Base-by-base conservation (phyloP, 2,888 invertebrate species). In the Syrista parreyssii region DNA sequence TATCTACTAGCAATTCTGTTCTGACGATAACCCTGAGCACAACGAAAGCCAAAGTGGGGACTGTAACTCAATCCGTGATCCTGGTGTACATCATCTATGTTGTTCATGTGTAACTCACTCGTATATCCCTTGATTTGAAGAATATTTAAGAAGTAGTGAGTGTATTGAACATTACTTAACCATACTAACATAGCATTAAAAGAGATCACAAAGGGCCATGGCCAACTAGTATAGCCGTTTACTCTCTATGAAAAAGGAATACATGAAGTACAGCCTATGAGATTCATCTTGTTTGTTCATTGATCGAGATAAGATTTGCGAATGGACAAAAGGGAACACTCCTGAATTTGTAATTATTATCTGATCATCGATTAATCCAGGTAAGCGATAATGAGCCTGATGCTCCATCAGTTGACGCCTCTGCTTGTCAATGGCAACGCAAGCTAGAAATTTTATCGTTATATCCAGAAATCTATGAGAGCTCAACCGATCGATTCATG, bases 401-500 rank as follows among this genome's bases (percentile, higher is more conserved):
- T 55, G 2, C 23, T 9, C 55, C 23, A 23, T 23, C 23, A 15
- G 23, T 55, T 2, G 55, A 55, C 23, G 6, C 9, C 55, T 23
- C 23, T 6, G 2, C 0, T 23, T 9, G 23, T 9, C 55, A 23
- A 55, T 55, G 55, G 55, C 32, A 71, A 71, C 71, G 31, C n/a
- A 34, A 23, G 23, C 6, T 55, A 55, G 23, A 55, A 55, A 23
- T 40, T 76, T 77, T 77, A 74, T 77, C 77, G 74, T n/a, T 74
- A n/a, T 74, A 73, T 73, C 74, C 32, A 23, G 71, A 71, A 77
- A 74, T 74, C 34, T 36, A 68, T 77, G 77, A 74, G 68, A 68
- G 32, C 68, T 33, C 31, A 74, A 68, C 68, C 68, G 74, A 77
- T 77, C 77, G 77, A 77, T 77, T 71, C 74, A 12, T 69, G 71